Evolutionary conservation across 2,113 vertebrate species (phyloP).

Genomic region (Hydrolagus affinis): DNA sequence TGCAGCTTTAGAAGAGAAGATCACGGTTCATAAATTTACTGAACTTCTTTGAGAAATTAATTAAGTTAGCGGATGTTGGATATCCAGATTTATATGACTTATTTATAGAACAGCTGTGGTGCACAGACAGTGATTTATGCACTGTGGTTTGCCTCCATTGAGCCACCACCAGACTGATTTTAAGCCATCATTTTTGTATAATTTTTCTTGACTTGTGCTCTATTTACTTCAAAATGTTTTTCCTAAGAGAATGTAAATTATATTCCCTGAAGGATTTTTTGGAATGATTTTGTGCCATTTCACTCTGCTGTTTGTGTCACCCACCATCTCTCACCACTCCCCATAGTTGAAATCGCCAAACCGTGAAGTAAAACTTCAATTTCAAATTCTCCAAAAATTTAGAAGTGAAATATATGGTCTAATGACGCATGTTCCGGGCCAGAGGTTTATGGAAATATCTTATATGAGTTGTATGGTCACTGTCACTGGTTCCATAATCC

Average conservation of each 20-base stretch:
- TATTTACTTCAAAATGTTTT: background rate
- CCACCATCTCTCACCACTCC: background rate
- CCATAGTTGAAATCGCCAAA: background rate
- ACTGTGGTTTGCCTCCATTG: background rate
- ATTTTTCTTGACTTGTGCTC: background rate
- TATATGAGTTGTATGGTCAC: no score
- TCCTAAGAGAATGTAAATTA: background rate
- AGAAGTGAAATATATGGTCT: background rate
- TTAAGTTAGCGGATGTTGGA: background rate
- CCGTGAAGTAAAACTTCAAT: background rate
- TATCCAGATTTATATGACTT: background rate
- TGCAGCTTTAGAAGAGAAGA: background rate
- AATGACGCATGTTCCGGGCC: conserved; percentile 31
- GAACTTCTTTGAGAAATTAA: background rate
- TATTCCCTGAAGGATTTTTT: background rate
- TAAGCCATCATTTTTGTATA: background rate
- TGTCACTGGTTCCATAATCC: no score
- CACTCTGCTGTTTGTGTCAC: background rate
- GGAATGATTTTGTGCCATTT: background rate
- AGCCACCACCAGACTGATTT: background rate
- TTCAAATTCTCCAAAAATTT: background rate
- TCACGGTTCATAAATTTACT: background rate
- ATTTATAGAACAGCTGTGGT: background rate
- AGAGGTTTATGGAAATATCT: background rate
- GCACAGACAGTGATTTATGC: background rate